Evolutionary conservation across 1,140 invertebrate genomes (phyloP).

Genomic region (Solenopsis invicta): DNA sequence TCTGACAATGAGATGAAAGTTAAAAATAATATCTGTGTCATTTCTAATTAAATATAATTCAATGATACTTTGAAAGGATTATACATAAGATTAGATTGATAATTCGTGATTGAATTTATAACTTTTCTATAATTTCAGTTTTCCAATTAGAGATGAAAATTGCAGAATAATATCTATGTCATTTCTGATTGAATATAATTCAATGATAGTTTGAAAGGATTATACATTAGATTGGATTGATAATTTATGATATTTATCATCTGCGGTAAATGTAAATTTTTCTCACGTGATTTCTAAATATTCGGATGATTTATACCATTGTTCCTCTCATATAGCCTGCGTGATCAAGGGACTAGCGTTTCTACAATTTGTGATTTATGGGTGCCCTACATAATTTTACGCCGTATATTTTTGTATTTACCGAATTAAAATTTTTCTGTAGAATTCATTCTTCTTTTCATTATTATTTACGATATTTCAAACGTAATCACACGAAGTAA

Average conservation of each 20-base stretch:
- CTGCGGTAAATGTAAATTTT: neutral
- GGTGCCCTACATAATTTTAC: neutral
- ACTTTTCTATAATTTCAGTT: neutral
- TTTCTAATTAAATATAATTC: too few species aligned
- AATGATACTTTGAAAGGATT: too few species aligned
- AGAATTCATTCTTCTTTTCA: neutral
- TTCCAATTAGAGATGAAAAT: slow-evolving; percentile 18
- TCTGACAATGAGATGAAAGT: too few species aligned
- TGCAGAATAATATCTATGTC: slow-evolving; percentile 22
- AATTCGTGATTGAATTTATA: too few species aligned
- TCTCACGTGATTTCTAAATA: neutral
- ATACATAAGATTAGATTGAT: too few species aligned
- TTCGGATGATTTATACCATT: neutral
- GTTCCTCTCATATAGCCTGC: neutral
- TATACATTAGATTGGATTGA: slow-evolving; percentile 13
- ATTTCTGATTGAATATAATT: slow-evolving; percentile 6
- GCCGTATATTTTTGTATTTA: slow-evolving; percentile 18
- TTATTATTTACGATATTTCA: neutral
- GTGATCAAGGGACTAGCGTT: neutral
- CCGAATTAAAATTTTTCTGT: neutral
- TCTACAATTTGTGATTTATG: neutral
- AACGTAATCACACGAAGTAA: slow-evolving; percentile 11
- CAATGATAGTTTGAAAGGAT: slow-evolving; percentile 7
- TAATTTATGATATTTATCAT: slow-evolving; percentile 33
- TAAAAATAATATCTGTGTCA: too few species aligned